Base-by-base conservation (phyloP, 2,888 invertebrate species). In the Leptopterna dolabrata region DNA sequence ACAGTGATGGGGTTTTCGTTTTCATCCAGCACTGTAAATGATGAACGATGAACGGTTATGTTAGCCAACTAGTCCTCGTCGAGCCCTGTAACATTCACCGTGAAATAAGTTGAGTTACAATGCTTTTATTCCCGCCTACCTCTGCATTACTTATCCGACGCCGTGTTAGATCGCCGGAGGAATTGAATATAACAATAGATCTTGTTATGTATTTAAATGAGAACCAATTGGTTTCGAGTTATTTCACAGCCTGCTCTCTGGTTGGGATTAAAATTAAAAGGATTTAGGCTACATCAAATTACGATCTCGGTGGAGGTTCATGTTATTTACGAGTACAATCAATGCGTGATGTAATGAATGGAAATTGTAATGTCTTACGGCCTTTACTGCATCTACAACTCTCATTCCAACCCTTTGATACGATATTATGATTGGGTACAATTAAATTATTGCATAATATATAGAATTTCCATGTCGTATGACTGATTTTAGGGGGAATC, bases 141-240 rank as follows among this genome's bases (percentile, higher is more conserved):
- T 24, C 63, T 27, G 63, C 63, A 63, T 63, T 63, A 63, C 63
- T 63, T 63, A 63, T 63, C 63, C 24, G 24, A 19, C 24, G 63
- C 27, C 63, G 63, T 63, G 63, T 63, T 63, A 24, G 19, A 63
- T 63, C 63, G 63, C 63, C 63, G 24, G 63, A 24, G 24, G 63
- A 24, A 63, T 63, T 63, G 63, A 63, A 63, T 63, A 63, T 63
- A 63, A 63, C 63, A 63, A 63, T 63, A 63, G 24, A 63, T 63
- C 63, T 63, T 63, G 63, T 63, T 63, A 63, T 63, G 24, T 63
- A 63, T 63, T 63, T 27, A 63, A 63, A 63, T 63, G 19, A 63
- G 63, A 63, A 63, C 63, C 63, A 63, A 63, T 63, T 63, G 63
- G 63, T 63, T 63, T 63, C 63, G 63, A 63, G 63, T 63, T 63